Evolutionary conservation across 2,113 vertebrate genomes (phyloP).

Genomic region (Bubo blakistoni): DNA sequence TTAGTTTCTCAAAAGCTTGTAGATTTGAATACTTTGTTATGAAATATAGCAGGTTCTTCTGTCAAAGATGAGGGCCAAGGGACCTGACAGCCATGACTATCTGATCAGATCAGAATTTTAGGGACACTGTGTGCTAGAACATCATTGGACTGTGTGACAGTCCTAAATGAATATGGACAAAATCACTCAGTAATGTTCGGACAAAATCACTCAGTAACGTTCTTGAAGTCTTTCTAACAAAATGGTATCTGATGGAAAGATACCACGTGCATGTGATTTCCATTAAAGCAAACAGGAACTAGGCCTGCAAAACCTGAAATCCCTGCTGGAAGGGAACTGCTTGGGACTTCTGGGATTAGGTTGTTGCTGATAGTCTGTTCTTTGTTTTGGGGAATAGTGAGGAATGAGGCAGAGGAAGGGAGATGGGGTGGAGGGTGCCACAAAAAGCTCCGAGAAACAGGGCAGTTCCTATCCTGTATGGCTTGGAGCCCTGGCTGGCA

Average conservation of each 20-base stretch:
- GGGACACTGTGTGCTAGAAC: background rate
- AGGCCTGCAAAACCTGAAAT: background rate
- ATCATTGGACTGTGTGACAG: background rate
- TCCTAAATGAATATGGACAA: background rate
- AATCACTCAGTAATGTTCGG: background rate
- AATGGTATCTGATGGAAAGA: background rate
- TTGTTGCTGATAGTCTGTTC: background rate
- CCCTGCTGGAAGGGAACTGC: background rate
- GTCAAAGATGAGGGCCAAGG: background rate
- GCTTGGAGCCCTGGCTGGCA: constrained; percentile 36
- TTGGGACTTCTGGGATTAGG: background rate
- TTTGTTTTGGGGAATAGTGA: background rate
- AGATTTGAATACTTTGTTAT: background rate
- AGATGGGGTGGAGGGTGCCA: background rate
- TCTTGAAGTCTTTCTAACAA: background rate
- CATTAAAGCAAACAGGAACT: background rate
- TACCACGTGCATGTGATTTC: background rate
- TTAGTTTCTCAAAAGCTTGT: background rate
- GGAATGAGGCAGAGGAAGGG: background rate
- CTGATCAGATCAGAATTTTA: background rate
- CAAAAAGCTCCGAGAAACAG: background rate
- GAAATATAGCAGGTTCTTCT: background rate
- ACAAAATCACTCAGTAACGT: background rate
- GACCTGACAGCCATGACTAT: accelerated
- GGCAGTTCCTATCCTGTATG: constrained; percentile 24